phyloP scores from a whole-genome alignment of 30 jellyfish, hydroid and myxozoan genomes.

The Mastigias papua region DNA sequence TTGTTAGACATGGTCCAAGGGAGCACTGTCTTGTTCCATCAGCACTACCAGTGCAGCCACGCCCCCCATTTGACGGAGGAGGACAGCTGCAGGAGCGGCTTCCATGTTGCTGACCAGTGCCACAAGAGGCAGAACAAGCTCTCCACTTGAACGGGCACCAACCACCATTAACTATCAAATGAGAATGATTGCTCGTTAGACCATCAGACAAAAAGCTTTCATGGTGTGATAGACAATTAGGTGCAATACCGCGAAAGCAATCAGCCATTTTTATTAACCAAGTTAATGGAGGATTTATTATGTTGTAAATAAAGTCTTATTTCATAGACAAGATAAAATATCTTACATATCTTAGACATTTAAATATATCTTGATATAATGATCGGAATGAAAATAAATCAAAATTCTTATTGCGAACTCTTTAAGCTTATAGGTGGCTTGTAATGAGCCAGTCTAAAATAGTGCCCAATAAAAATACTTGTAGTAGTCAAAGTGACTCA shows the following conservation, averaged over 20 bases:
- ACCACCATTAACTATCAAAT: not conserved
- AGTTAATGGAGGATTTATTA: not conserved
- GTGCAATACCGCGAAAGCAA: not conserved
- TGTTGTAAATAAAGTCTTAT: too few relatives aligned
- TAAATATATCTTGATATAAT: not conserved
- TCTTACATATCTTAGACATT: not conserved
- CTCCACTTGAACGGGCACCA: not conserved
- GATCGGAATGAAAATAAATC: too few relatives aligned
- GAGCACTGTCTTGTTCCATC: not conserved
- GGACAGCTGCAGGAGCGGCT: not conserved
- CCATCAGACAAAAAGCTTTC: too few relatives aligned
- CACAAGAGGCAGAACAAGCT: not conserved
- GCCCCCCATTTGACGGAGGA: not conserved
- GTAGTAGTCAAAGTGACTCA: not conserved
- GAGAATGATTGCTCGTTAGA: not conserved
- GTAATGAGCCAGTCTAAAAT: not conserved
- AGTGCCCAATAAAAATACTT: not conserved
- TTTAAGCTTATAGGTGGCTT: not conserved
- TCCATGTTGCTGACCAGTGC: not conserved
- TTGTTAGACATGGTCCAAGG: too few relatives aligned
- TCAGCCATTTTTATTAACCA: not conserved
- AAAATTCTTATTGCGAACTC: not conserved
- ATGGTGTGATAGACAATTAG: too few relatives aligned
- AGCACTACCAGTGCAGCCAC: not conserved
- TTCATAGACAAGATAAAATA: not conserved